Evolutionary conservation across 2,888 invertebrate species (phyloP).

Genomic region (Sialis fuliginosa): DNA sequence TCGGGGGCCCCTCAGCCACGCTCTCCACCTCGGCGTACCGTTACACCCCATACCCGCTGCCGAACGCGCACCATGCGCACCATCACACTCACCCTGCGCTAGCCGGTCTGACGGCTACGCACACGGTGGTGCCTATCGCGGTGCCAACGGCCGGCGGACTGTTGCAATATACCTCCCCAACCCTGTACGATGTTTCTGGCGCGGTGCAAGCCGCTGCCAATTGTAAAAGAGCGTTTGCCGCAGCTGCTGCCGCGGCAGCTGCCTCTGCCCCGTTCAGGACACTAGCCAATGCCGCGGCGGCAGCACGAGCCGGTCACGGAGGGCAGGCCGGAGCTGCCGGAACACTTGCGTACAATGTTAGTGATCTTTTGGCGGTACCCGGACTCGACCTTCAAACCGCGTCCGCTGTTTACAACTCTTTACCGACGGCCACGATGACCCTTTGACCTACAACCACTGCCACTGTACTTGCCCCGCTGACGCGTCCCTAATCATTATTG

Average conservation of each 20-base stretch:
- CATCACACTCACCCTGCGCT: constrained; percentile 8
- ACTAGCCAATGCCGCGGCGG: constrained; percentile 28
- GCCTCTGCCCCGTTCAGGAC: constrained; percentile 26
- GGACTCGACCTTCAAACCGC: constrained; percentile 38
- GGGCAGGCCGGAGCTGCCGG: constrained; percentile 34
- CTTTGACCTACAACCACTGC: constrained; percentile 38
- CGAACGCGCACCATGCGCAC: constrained; percentile 23
- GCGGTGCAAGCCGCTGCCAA: constrained; percentile 3
- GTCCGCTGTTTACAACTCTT: constrained; percentile 50
- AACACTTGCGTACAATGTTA: constrained; percentile 47
- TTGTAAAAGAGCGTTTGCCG: constrained; percentile 35
- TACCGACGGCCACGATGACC: constrained; percentile 47
- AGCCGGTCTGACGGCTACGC: constrained; percentile 16
- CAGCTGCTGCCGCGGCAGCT: constrained; percentile 42
- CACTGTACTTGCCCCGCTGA: constrained; percentile 9
- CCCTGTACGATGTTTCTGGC: constrained; percentile 31
- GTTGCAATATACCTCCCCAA: constrained; percentile 21
- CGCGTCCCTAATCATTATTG: not conserved
- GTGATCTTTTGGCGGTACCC: constrained; percentile 52
- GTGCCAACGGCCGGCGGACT: constrained; percentile 19
- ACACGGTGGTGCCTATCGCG: constrained; percentile 13
- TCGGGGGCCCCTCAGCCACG: constrained; percentile 21
- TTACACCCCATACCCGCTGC: constrained; percentile 44
- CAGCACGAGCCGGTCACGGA: constrained; percentile 32
- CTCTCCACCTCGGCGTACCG: constrained; percentile 30